A percentile compares a stretch with the other conserved stretches of the same genome.
These are phyloP conservation scores for Xenus cinereus DNA, from an alignment of 2,113 vertebrate species.

Conservation along the genomic window DNA sequence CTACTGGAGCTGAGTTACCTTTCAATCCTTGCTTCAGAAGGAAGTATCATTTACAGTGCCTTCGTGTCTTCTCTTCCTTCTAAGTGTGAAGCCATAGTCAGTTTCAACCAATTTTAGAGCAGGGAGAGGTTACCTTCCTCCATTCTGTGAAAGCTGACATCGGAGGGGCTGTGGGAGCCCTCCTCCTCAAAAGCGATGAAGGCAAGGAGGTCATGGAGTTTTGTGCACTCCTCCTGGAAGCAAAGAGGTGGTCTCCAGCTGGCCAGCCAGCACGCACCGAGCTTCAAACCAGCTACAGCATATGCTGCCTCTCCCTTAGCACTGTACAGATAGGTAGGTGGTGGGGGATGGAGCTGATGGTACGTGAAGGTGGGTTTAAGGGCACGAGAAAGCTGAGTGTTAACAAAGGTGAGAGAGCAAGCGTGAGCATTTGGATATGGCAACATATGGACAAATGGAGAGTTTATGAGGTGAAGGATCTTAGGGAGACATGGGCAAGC, in stretches of 20 bases:
- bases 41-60: neutral
- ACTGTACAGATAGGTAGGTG: accelerated
- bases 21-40: neutral
- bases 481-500: neutral
- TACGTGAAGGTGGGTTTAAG: neutral
- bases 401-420: neutral
- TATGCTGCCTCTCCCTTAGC: neutral
- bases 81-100: neutral
- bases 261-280: neutral
- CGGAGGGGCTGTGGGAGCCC: neutral
- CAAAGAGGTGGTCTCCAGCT: neutral
- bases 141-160: neutral
- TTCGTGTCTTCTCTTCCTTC: neutral
- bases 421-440: neutral
- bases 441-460: neutral
- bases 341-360: neutral
- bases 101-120: neutral
- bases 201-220: neutral
- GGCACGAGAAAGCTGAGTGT: accelerated
- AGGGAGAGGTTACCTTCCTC: neutral
- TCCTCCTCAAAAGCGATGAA: neutral
- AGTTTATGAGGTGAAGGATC: neutral
- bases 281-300: neutral
- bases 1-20: neutral
- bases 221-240: neutral